Evolutionary conservation across 2,888 invertebrate species (phyloP), one percentile per base, ranked within the genome.

Genomic region (Imbricaverruca yamaguchii): DNA sequence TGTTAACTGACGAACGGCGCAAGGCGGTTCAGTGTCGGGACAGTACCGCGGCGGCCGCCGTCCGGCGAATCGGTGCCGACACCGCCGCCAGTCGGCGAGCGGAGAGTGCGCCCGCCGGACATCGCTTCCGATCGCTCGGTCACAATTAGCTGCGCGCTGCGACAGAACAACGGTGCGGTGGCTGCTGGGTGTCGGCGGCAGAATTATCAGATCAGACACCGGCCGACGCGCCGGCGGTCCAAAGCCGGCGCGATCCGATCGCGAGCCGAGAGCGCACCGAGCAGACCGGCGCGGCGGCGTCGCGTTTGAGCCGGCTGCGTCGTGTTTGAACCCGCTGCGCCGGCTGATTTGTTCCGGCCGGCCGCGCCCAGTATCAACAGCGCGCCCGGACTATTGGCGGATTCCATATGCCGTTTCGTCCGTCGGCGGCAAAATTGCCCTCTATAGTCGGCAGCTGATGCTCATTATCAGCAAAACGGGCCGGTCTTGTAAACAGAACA

Each of bases 351-450:
- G 21, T 74, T 74, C 74, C 74, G 39, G 13, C 74, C 21, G 53
- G 55, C 8, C 39, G 74, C 74, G 21, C 74, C n/a, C 74, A 74
- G 74, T 55, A 55, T 53, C 74, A 55, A 21, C 74, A 55, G 10
- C 13, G 21, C 13, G 10, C 18, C 74, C 21, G 21, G 74, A 55
- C 39, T 53, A 74, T 74, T 74, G 74, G 74, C 55, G 21, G 74
- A 74, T 74, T 74, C 21, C 55, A 53, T 74, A 74, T 74, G 53
- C 74, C 74, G 23, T 74, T 74, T 55, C 21, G 18, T 53, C 74
- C 55, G 13, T 7, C 8, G 53, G 74, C 53, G 53, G 13, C 74
- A 21, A 74, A 23, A 74, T 18, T 74, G n/a, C 74, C 13, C 67
- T 25, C 25, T 67, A 39, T 25, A 67, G 67, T 67, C 67, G 13